Evolutionary conservation across 2,888 invertebrate species (phyloP).

Genomic region (Tromatobia lineatoria): DNA sequence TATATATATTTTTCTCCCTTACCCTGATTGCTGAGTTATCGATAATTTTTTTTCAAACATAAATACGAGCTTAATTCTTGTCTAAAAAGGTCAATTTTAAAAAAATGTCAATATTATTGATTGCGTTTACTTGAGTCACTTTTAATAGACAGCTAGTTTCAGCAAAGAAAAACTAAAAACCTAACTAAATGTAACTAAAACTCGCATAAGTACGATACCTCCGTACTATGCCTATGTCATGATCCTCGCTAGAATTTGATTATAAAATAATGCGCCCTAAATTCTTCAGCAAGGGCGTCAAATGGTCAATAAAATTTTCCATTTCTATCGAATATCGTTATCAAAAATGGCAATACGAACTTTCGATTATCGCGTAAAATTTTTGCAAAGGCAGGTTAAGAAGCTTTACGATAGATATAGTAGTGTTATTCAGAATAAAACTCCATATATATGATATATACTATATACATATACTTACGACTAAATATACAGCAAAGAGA

Average conservation of each 20-base stretch:
- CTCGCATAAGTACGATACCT: not conserved
- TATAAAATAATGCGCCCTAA: not conserved
- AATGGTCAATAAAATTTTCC: not conserved
- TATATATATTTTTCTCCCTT: not conserved
- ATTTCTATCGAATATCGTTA: not conserved
- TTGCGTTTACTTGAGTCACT: too few species aligned
- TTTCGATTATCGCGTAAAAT: not conserved
- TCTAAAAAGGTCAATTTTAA: too few species aligned
- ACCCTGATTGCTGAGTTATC: not conserved
- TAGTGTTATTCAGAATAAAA: not conserved
- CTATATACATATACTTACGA: constrained; percentile 1
- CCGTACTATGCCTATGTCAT: not conserved
- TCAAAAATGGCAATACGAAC: not conserved
- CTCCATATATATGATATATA: not conserved
- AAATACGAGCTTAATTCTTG: too few species aligned
- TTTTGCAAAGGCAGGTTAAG: not conserved
- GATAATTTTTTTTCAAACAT: too few species aligned
- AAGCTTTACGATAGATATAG: not conserved
- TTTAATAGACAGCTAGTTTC: too few species aligned
- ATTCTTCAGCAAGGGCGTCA: not conserved
- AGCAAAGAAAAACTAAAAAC: too few species aligned
- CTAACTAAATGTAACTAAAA: not conserved
- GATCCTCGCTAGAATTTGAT: not conserved
- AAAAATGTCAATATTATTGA: too few species aligned
- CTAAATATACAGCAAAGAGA: not conserved